Base-by-base conservation (phyloP, 2,888 invertebrate genomes). In the Tiphia femorata region DNA sequence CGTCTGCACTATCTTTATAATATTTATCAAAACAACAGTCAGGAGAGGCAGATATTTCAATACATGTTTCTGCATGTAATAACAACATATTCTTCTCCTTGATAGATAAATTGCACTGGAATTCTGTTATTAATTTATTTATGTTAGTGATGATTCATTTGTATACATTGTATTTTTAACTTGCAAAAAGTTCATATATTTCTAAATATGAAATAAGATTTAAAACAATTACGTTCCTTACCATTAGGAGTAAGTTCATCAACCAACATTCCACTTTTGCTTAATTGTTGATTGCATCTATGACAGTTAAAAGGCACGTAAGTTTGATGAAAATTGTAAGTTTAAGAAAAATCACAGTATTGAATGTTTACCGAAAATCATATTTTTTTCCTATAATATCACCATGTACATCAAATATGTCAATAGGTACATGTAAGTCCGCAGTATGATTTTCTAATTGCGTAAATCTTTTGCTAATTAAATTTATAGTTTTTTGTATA, bases 371-470 rank as follows among this genome's bases (percentile, higher is more conserved):
- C 76, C 80, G 67, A 56, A 81, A 80, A 35, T 78, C 71, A 54
- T 82, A 81, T 73, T 82, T 82, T 48, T 76, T 82, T 1, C 80
- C 81, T 23, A 81, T 73, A 0, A 70, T 35, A 62, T 82, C 81
- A 12, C 76, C 77, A 21, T 75, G 55, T 17, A 73, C 49, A 54
- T 81, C 79, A 2, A 70, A 62, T 2, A 77, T 62, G 6, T 78
- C 64, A 27, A 77, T 68, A 1, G 68, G 54, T 16, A 67, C 47
- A 46, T 48, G 51, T 25, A 48, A 43, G 27, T 67, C 59, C 0
- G 53, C 46, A 7, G 46, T 40, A 44, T 35, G 49, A 23, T 70
- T 76, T 62, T 80, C 80, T 42, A 75, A 64, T 52, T 79, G 77
- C 5, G 80, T 69, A 54, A 81, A 82, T 7, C 78, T 70, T 14